Conservation (phyloP, 1,140 invertebrate genomes). For the Phenacoccus solenopsis region DNA sequence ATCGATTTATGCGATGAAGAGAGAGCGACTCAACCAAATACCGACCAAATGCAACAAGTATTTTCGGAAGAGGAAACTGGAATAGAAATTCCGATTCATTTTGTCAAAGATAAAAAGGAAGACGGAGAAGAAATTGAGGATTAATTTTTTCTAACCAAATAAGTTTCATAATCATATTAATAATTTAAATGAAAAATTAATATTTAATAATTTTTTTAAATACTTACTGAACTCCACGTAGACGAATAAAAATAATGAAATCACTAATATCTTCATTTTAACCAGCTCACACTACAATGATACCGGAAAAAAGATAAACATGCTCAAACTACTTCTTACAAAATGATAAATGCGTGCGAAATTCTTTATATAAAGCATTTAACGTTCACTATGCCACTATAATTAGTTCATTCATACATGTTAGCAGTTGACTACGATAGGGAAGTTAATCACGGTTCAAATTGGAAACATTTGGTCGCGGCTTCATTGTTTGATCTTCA, state of each 20-base stretch:
- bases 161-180: not conserved
- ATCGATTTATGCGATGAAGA: not conserved
- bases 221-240: too few species aligned
- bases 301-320: not conserved
- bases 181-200: not conserved
- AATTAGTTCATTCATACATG: not conserved
- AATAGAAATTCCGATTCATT: conserved; percentile 2
- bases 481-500: not conserved
- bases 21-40: not conserved
- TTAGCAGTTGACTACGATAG: not conserved
- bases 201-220: not conserved
- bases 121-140: not conserved
- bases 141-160: not conserved
- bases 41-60: not conserved
- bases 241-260: too few species aligned
- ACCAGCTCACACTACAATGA: not conserved
- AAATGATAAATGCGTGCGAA: not conserved
- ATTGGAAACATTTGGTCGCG: not conserved
- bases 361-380: not conserved
- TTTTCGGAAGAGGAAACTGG: not conserved
- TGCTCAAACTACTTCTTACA: not conserved
- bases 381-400: not conserved
- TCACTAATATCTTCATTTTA: not conserved
- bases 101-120: not conserved
- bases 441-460: not conserved